Percentiles rank a stretch among this genome's conserved stretches.
Evolutionary conservation across 2,797 vertebrate genomes (phyloP).

Genomic region (Anguilla obscura): DNA sequence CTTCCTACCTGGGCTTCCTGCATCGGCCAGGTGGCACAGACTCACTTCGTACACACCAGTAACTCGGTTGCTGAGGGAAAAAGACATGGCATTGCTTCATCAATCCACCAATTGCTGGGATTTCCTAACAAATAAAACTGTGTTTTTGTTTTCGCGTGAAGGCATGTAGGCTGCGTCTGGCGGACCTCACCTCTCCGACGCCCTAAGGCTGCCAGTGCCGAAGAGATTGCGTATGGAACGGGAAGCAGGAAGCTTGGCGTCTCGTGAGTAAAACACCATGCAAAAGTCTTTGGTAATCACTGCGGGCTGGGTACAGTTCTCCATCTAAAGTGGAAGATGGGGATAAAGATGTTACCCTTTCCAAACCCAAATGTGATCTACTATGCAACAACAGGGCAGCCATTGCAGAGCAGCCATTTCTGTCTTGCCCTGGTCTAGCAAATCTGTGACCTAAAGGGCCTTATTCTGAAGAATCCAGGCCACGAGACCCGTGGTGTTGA

Average conservation of each 20-base stretch:
- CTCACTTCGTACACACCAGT: constrained; percentile 96
- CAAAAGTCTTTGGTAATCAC: constrained; percentile 99
- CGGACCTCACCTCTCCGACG: constrained; percentile 83
- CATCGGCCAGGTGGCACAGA: constrained; percentile 89
- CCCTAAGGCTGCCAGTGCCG: constrained; percentile 87
- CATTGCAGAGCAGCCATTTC: background rate
- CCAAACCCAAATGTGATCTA: background rate
- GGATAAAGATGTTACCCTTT: background rate
- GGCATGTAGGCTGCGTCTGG: background rate
- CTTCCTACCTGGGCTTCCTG: constrained; percentile 89
- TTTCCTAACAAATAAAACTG: background rate
- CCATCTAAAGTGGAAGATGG: constrained; percentile 76
- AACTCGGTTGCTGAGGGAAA: constrained; percentile 84
- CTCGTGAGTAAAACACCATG: constrained; percentile 98
- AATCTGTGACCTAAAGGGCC: background rate
- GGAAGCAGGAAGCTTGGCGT: constrained; percentile 90
- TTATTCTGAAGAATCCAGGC: background rate
- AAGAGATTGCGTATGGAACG: constrained; percentile 97
- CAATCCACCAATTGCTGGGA: background rate
- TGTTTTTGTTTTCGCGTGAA: background rate
- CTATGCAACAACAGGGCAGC: background rate
- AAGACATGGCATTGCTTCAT: background rate
- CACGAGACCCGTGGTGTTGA: background rate
- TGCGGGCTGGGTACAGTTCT: constrained; percentile 93
- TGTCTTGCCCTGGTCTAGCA: background rate